Base-by-base conservation (phyloP, 2,888 invertebrate genomes). In the Choreutis nemorana region DNA sequence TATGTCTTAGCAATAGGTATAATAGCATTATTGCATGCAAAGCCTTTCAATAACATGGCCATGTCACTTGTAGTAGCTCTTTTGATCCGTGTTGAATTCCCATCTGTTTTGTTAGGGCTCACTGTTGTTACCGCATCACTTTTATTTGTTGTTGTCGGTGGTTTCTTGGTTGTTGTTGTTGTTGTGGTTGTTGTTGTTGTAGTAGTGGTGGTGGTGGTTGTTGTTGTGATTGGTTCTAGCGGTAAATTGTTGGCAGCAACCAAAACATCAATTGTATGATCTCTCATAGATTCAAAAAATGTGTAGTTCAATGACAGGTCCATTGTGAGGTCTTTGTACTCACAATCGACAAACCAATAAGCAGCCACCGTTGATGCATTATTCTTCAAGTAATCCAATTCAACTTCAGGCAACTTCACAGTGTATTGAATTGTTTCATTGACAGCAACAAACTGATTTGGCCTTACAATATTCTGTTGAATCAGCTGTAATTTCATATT, bases 261-360 rank as follows among this genome's bases (percentile, higher is more conserved):
- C 35, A 91, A 60, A 1, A 86, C 88, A 56, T 90, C 89, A 26
- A 91, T 66, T 18, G 77, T 65, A 52, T 87, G 86, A 18, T 73
- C 66, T 32, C 67, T 56, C 55, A 86, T 84, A 3, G 83, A 68
- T 44, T 81, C 75, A 0, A 80, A 72, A 51, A 89, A 92, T 35
- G 85, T 86, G 44, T 83, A 83, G 28, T 71, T 62, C 37, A 88
- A 83, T 6, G 75, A 64, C 23, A 84, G 82, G 46, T 86, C 83
- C 29, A 75, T 67, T 0, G 86, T 84, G 36, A 83, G 68, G 20
- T 87, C 90, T 29, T 86, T 77, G 47, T 86, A 87, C 29, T 78
- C 64, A 50, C 92, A 92, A 58, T 92, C 89, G 35, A 90, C 80
- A 49, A 90, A 91, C 92, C 92, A 92, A 56, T 84, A 89, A 0